These are phyloP conservation scores for Gymnothorax reevesii DNA, from an alignment of 2,797 vertebrate genomes.

Conservation along the genomic window DNA sequence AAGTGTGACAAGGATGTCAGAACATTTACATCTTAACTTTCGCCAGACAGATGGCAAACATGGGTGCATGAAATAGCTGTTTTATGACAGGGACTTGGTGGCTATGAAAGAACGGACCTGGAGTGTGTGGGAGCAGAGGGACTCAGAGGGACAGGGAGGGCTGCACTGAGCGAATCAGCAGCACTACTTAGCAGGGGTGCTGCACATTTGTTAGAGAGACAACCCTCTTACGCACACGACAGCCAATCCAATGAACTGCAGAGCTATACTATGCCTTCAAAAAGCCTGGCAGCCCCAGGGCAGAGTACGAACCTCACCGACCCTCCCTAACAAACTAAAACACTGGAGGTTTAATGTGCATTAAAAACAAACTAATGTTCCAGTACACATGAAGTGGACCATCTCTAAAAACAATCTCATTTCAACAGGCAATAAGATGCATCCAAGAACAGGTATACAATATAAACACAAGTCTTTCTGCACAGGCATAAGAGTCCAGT, in stretches of 20 bases:
- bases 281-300: background rate
- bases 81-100: slow-evolving; percentile 1
- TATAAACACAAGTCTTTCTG: background rate
- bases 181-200: slow-evolving; percentile 6
- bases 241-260: slow-evolving; percentile 43
- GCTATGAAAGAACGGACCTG: slow-evolving; percentile 27
- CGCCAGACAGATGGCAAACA: slow-evolving; percentile 36
- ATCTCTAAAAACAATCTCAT: slow-evolving; percentile 14
- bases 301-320: background rate
- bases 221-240: slow-evolving; percentile 22
- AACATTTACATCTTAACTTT: slow-evolving; percentile 32
- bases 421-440: background rate
- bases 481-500: background rate
- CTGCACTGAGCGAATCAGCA: background rate
- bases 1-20: background rate
- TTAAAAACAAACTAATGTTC: background rate
- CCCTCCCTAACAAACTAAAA: background rate
- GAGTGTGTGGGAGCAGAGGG: background rate
- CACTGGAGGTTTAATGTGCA: background rate
- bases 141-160: slow-evolving; percentile 4
- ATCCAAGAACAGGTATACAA: slow-evolving; percentile 1
- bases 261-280: slow-evolving; percentile 54
- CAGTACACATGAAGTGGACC: background rate
- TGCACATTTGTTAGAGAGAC: background rate
- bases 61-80: slow-evolving; percentile 15